Conservation (phyloP, 2,797 vertebrate genomes). For the Sebastes steindachneri region DNA sequence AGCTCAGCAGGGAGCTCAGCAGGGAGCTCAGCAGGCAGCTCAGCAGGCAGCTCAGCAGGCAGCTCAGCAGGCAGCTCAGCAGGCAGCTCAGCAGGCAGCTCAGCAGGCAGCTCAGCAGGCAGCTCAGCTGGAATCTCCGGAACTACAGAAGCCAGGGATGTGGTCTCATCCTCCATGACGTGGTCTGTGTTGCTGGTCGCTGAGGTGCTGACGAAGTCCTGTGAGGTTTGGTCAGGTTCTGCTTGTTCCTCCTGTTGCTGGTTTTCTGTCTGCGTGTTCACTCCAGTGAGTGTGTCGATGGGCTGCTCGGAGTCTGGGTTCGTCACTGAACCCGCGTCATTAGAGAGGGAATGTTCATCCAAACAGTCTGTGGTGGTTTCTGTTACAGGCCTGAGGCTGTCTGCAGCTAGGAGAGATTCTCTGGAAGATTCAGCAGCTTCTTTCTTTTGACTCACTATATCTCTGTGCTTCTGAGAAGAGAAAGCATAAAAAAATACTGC, state of each 20-base stretch:
- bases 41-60: too few relatives aligned
- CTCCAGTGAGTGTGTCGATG: not conserved
- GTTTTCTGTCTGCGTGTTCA: conserved; percentile 14
- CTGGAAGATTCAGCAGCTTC: conserved; percentile 32
- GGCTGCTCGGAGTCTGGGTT: conserved; percentile 29
- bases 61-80: too few relatives aligned
- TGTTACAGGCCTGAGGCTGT: not conserved
- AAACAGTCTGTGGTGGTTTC: conserved; percentile 39
- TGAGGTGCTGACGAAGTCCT: conserved; percentile 21
- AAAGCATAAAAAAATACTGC: not conserved
- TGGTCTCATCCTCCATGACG: not conserved
- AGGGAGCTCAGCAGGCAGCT: too few relatives aligned
- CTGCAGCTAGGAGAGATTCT: conserved; percentile 22
- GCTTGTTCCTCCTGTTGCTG: conserved; percentile 25
- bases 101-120: not conserved
- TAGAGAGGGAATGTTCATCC: conserved; percentile 1
- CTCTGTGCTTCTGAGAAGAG: conserved; percentile 74
- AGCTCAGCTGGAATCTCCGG: conserved; percentile 31
- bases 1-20: too few relatives aligned
- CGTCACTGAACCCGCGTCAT: not conserved
- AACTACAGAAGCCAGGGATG: not conserved
- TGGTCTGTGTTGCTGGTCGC: conserved; percentile 15
- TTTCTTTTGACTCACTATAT: conserved; percentile 51
- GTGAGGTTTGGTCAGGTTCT: conserved; percentile 13
- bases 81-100: too few relatives aligned